Percentiles rank a stretch among this genome's conserved stretches.
Conservation (phyloP, 2,797 vertebrate species). For the Girardinus metallicus region DNA sequence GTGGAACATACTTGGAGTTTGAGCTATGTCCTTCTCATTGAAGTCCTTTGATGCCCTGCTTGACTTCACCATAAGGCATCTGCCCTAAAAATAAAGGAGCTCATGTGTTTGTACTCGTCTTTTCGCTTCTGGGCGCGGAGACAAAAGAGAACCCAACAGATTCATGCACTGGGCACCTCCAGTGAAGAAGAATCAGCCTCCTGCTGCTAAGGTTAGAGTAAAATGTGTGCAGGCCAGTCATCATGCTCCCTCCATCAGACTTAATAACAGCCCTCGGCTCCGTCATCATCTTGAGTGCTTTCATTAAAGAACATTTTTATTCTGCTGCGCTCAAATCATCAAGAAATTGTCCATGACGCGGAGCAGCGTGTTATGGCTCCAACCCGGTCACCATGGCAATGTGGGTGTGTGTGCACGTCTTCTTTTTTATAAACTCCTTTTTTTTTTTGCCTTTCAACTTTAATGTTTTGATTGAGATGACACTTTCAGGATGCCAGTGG, state of each 20-base stretch:
- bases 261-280: constrained; percentile 40
- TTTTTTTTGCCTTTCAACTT: constrained; percentile 32
- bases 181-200: constrained; percentile 35
- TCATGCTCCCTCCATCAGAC: constrained; percentile 46
- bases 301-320: constrained; percentile 67
- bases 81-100: constrained; percentile 80
- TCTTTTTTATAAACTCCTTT: constrained; percentile 12
- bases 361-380: constrained; percentile 48
- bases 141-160: constrained; percentile 23
- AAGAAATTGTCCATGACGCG: constrained; percentile 21
- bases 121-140: constrained; percentile 15
- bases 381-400: constrained; percentile 69
- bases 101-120: constrained; percentile 40
- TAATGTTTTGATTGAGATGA: constrained; percentile 46
- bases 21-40: constrained; percentile 77
- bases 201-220: constrained; percentile 33
- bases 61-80: constrained; percentile 56
- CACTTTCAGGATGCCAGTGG: constrained; percentile 27
- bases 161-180: constrained; percentile 6
- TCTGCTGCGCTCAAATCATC: constrained; percentile 37
- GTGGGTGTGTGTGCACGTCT: neutral
- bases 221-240: constrained; percentile 41
- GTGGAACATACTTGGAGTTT: constrained; percentile 82
- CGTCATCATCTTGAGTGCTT: constrained; percentile 67
- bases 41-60: constrained; percentile 72